Evolutionary conservation across 2,797 vertebrate species (phyloP).

Genomic region (Neosilurus hyrtlii): DNA sequence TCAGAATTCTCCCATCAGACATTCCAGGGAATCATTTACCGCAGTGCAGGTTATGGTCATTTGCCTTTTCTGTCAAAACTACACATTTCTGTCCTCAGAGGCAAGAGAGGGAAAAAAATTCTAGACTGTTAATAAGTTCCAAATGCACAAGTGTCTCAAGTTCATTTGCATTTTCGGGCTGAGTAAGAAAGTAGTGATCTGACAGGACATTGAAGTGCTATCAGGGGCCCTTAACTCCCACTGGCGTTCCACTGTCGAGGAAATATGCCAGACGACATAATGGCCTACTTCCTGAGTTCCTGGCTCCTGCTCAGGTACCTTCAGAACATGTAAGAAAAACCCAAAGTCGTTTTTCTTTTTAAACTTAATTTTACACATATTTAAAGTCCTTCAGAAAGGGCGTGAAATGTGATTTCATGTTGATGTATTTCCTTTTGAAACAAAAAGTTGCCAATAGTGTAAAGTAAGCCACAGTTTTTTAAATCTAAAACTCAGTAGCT

Average conservation of each 20-base stretch:
- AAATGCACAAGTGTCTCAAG: slow-evolving; percentile 39
- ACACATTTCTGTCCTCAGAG: slow-evolving; percentile 49
- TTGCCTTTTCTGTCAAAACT: slow-evolving; percentile 50
- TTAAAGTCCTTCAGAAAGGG: neutral
- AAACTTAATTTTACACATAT: neutral
- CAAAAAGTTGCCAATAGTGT: neutral
- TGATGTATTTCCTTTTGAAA: neutral
- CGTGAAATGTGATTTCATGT: neutral
- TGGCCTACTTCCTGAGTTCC: slow-evolving; percentile 43
- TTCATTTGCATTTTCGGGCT: slow-evolving; percentile 54
- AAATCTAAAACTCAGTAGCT: neutral
- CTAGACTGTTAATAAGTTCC: slow-evolving; percentile 42
- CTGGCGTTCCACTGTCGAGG: slow-evolving; percentile 45
- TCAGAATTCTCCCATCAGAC: slow-evolving; percentile 55
- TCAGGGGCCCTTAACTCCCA: slow-evolving; percentile 45
- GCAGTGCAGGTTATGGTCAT: slow-evolving; percentile 54
- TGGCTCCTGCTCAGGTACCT: slow-evolving; percentile 35
- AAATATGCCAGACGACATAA: slow-evolving; percentile 48
- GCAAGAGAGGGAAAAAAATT: neutral
- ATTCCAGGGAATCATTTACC: slow-evolving; percentile 56
- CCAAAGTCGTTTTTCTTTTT: neutral
- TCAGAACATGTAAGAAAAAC: slow-evolving; percentile 32
- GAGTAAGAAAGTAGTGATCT: slow-evolving; percentile 31
- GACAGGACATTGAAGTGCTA: slow-evolving; percentile 50
- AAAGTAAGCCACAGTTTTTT: neutral